A percentile compares a stretch with the other conserved stretches of the same genome.
Evolutionary conservation across 2,888 invertebrate species (phyloP).

Genomic region (Cynaeus angustus): DNA sequence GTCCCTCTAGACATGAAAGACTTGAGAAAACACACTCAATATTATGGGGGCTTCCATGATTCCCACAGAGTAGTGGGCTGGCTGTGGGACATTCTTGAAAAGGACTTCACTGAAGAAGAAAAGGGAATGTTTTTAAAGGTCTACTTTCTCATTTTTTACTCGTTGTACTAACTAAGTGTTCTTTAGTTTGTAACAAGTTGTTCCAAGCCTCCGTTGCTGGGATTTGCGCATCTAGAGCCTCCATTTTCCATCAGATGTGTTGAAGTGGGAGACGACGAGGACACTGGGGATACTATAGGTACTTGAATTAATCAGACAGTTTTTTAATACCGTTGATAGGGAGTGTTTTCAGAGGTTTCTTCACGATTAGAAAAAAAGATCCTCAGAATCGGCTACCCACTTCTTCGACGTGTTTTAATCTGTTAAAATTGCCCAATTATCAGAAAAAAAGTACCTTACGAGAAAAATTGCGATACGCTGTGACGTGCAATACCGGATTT

Average conservation of each 20-base stretch:
- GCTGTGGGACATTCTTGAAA: conserved; percentile 98
- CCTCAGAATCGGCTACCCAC: conserved; percentile 97
- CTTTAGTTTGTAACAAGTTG: conserved; percentile 84
- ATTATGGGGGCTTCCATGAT: conserved; percentile 99
- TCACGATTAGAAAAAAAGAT: conserved; percentile 96
- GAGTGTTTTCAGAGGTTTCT: conserved; percentile 97
- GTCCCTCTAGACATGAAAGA: conserved; percentile 92
- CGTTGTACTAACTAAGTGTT: not conserved
- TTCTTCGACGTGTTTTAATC: conserved; percentile 98
- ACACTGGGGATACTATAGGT: conserved; percentile 91
- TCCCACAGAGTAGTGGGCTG: conserved; percentile 97
- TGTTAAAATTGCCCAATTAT: conserved; percentile 98
- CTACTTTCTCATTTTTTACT: not conserved
- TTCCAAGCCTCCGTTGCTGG: conserved; percentile 96
- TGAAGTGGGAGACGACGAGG: conserved; percentile 98
- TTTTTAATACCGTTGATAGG: conserved; percentile 74
- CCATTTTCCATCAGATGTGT: conserved; percentile 99
- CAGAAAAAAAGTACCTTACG: conserved; percentile 95
- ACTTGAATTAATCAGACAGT: conserved; percentile 57
- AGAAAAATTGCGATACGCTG: conserved; percentile 97
- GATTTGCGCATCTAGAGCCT: conserved; percentile 97
- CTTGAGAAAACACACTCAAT: conserved; percentile 93
- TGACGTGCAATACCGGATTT: conserved; percentile 98
- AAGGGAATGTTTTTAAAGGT: conserved; percentile 95
- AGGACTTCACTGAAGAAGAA: conserved; percentile 95